phyloP scores from a whole-genome alignment of 2,888 invertebrate genomes.

The Tipula confusa region DNA sequence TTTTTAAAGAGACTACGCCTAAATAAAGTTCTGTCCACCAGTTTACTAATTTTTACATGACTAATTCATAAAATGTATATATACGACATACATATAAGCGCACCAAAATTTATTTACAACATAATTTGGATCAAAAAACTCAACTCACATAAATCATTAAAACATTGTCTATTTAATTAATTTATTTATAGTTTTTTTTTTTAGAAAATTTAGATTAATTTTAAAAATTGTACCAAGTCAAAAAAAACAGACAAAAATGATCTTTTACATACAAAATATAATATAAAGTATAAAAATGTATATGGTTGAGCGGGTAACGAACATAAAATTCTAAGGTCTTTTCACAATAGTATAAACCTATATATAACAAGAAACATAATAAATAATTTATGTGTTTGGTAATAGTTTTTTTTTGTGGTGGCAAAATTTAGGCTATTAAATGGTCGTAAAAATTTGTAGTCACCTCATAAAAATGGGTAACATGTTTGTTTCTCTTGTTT shows the following conservation, averaged over 20 bases:
- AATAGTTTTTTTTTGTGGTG: constrained; percentile 25
- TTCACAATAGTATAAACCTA: not conserved
- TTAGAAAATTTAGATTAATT: not conserved
- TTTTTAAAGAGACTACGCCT: not conserved
- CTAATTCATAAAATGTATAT: not conserved
- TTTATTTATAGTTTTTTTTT: not conserved
- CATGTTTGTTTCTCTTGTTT: not conserved
- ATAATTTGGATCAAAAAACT: not conserved
- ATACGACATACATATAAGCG: too few relatives aligned
- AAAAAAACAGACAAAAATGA: not conserved
- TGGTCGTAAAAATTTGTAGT: constrained; percentile 51
- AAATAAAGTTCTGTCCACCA: not conserved
- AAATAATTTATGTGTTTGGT: not conserved
- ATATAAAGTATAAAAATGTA: too few relatives aligned
- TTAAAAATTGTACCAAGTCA: not conserved
- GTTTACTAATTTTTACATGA: not conserved
- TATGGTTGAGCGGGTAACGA: not conserved
- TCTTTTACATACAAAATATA: not conserved
- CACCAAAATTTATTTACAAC: not conserved
- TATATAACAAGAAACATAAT: not conserved
- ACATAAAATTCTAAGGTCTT: not conserved
- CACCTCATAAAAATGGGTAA: constrained; percentile 48
- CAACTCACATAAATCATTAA: not conserved
- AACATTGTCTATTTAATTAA: not conserved
- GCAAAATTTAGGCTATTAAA: constrained; percentile 46